Percentiles rank a stretch among this genome's conserved stretches.
Evolutionary conservation across 2,113 vertebrate species (phyloP).

Genomic region (Columba janthina): DNA sequence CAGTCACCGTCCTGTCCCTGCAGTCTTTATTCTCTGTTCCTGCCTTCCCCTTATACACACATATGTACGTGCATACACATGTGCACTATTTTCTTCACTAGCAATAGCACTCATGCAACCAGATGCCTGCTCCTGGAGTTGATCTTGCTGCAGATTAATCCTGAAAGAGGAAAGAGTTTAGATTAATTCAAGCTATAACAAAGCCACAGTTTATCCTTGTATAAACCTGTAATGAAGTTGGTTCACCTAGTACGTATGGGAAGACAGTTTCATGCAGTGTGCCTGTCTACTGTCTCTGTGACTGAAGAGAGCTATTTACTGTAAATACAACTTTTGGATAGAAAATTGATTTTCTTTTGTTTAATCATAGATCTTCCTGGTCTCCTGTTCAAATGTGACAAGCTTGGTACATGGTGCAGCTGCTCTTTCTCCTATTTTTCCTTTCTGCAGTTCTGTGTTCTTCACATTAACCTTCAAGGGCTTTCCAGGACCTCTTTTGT

Average conservation of each 20-base stretch:
- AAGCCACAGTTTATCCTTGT: background rate
- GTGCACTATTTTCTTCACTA: background rate
- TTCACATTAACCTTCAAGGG: background rate
- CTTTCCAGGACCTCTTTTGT: background rate
- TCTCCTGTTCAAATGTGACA: background rate
- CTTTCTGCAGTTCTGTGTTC: background rate
- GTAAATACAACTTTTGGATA: background rate
- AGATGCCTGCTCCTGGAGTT: background rate
- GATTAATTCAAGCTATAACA: background rate
- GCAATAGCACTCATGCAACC: background rate
- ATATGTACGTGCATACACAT: rapidly evolving
- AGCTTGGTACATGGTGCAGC: background rate
- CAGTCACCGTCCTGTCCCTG: background rate
- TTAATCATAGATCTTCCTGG: background rate
- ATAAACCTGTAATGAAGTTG: background rate
- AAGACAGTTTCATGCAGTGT: background rate
- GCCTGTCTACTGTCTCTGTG: background rate
- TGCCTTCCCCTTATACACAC: background rate
- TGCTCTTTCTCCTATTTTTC: background rate
- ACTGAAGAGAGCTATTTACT: background rate
- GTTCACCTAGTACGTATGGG: background rate
- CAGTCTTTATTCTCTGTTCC: background rate
- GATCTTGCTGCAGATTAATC: background rate
- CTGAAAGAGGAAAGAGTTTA: background rate
- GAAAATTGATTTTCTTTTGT: background rate